Evolutionary conservation across 2,113 vertebrate species (phyloP).

Genomic region (Echinops telfairi): DNA sequence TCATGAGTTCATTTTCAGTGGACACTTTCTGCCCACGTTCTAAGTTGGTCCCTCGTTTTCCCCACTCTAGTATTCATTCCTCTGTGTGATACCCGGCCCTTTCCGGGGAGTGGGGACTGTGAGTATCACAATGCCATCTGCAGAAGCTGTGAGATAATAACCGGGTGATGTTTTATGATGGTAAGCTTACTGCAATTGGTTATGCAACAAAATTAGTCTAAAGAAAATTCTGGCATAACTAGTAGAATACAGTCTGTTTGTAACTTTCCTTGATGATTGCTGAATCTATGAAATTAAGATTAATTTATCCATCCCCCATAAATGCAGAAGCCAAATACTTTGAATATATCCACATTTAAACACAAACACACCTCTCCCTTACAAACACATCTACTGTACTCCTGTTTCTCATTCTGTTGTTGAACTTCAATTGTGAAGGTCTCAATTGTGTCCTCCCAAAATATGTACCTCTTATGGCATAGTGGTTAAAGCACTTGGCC

Average conservation of each 20-base stretch:
- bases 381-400: not conserved
- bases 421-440: not conserved
- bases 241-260: not conserved
- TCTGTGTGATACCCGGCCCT: not conserved
- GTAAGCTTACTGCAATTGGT: not conserved
- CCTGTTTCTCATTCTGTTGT: not conserved
- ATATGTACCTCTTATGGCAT: no score
- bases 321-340: not conserved
- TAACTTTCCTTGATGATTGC: not conserved
- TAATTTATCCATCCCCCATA: not conserved
- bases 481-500: no score
- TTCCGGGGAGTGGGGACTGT: not conserved
- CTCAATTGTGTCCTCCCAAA: no score
- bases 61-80: no score
- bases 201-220: not conserved
- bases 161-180: not conserved
- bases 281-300: not conserved
- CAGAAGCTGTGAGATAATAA: not conserved
- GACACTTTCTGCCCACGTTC: no score
- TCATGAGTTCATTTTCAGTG: no score
- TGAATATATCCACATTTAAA: not conserved
- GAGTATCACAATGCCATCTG: not conserved
- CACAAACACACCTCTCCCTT: not conserved
- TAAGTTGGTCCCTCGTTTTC: no score
- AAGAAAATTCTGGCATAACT: not conserved